phyloP scores from a whole-genome alignment of 2,113 vertebrate species.

The Aegotheles bennettii region DNA sequence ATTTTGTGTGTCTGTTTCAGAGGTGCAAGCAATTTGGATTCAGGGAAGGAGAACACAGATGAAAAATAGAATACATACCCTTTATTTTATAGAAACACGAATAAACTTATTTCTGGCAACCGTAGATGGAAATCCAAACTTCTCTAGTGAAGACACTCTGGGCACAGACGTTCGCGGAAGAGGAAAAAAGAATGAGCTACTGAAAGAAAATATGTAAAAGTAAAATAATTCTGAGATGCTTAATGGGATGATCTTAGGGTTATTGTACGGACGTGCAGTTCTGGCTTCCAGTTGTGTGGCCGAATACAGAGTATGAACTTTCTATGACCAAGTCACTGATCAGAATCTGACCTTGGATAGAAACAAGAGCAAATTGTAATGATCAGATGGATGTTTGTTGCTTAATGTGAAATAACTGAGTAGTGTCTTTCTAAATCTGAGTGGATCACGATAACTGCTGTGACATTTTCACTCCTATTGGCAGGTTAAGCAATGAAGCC shows the following conservation, averaged over 20 bases:
- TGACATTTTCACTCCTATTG: conserved; percentile 10
- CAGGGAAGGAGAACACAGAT: not conserved
- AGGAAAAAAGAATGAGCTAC: not conserved
- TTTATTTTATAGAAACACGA: not conserved
- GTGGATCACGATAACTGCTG: not conserved
- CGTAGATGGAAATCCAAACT: conserved; percentile 9
- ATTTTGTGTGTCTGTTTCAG: not conserved
- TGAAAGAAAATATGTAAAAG: conserved; percentile 11
- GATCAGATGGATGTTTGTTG: not conserved
- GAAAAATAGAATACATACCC: not conserved
- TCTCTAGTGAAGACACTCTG: not conserved
- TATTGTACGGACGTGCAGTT: not conserved
- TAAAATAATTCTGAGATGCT: conserved; percentile 15
- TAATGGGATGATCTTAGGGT: not conserved
- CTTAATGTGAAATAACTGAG: not conserved
- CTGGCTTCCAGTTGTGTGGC: not conserved
- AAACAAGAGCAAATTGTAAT: not conserved
- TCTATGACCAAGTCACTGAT: not conserved
- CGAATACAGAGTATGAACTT: not conserved
- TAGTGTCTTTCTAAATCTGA: not conserved
- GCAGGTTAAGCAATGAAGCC: not conserved
- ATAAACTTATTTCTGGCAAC: conserved; percentile 32
- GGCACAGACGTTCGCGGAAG: not conserved
- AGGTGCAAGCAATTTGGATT: not conserved
- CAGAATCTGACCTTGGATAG: conserved; percentile 1